Base-by-base conservation (phyloP, 2,888 invertebrate species). In the Tiphia femorata region DNA sequence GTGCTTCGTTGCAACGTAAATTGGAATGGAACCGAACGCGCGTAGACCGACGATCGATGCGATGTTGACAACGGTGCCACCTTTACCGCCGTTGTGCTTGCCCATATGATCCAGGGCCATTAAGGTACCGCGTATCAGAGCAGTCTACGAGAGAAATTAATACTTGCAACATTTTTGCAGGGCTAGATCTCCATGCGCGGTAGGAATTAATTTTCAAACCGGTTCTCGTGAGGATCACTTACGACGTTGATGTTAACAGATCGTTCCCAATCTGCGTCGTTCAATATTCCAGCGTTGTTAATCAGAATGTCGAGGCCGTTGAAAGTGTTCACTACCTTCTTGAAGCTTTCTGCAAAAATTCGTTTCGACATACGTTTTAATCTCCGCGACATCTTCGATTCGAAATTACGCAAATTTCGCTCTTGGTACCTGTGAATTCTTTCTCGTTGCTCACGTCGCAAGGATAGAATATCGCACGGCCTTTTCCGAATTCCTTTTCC, bases 251-350 rank as follows among this genome's bases (percentile, higher is more conserved):
- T 89, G 64, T 91, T 89, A n/a, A 92, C 88, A 82, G 90, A 89
- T 10, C 89, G 82, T 74, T 91, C 89, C 91, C 91, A 91, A 70
- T 89, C 86, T 54, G 88, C 83, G 73, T 92, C 92, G 73, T 91
- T 90, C 86, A 91, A 87, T 29, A 92, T 88, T 1, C 92, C 93
- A 3, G 93, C 93, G 80, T 93, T 93, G 82, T 93, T 93, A 51
- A 92, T 88, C 1, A 93, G 90, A 62, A 93, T 90, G 76, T 93
- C 92, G 58, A 93, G 84, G 17, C 79, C 74, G 1, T 85, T 85
- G 55, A 81, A 81, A 16, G 76, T 72, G 2, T 80, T 72, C 0
- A 84, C 65, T 1, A 84, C 84, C 29, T 82, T 81, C 59, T 85
- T 83, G 54, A 86, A 85, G 1, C 81, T 78, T 60, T 78, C 85